Evolutionary conservation across 1,140 invertebrate genomes (phyloP).

Genomic region (Ganaspis sp.): DNA sequence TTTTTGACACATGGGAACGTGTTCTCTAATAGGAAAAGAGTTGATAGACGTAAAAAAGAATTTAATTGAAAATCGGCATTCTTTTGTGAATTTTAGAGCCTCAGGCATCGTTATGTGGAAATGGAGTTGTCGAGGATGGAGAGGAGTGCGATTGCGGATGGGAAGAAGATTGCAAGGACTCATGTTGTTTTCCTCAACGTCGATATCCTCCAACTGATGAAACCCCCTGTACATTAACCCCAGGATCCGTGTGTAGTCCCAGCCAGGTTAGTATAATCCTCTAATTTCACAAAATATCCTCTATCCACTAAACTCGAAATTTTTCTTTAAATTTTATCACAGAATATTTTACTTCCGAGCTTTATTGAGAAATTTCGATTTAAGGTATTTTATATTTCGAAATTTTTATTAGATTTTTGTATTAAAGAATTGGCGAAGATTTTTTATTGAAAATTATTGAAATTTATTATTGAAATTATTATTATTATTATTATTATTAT

Average conservation of each 20-base stretch:
- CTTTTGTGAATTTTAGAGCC: slow-evolving; percentile 81
- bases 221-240: slow-evolving; percentile 89
- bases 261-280: slow-evolving; percentile 80
- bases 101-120: slow-evolving; percentile 94
- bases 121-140: slow-evolving; percentile 95
- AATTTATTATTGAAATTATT: too few species aligned
- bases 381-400: too few species aligned
- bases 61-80: slow-evolving; percentile 47
- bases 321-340: neutral
- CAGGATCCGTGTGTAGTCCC: slow-evolving; percentile 86
- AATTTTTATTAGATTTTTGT: too few species aligned
- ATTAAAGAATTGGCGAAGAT: too few species aligned
- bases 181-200: slow-evolving; percentile 95
- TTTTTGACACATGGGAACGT: neutral
- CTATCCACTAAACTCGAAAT: neutral
- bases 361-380: too few species aligned
- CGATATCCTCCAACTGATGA: slow-evolving; percentile 85
- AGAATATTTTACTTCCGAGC: neutral
- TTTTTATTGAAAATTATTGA: too few species aligned
- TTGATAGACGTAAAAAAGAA: neutral
- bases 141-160: slow-evolving; percentile 99
- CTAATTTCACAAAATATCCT: neutral
- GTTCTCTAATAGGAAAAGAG: neutral
- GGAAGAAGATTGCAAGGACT: slow-evolving; percentile 95
- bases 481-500: too few species aligned